A percentile compares a stretch with the other conserved stretches of the same genome.
These are phyloP conservation scores for Brachypterus glaber DNA, from an alignment of 2,888 invertebrate species.

Conservation along the genomic window DNA sequence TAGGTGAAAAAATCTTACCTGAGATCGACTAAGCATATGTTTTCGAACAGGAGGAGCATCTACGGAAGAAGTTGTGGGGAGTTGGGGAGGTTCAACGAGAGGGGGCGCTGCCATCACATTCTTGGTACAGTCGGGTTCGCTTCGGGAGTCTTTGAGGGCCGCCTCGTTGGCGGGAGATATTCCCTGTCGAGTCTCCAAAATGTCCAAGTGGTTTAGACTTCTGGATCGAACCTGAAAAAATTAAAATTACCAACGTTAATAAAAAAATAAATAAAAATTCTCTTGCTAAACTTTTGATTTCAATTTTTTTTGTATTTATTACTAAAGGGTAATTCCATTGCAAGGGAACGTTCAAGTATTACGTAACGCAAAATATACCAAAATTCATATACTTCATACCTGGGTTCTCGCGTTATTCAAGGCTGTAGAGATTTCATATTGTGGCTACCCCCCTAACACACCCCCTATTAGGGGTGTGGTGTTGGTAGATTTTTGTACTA, in stretches of 20 bases:
- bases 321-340: not conserved
- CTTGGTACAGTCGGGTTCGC: conserved; percentile 40
- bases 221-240: conserved; percentile 58
- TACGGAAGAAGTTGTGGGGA: conserved; percentile 17
- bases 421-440: too few species aligned
- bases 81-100: too few species aligned
- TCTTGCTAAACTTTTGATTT: not conserved
- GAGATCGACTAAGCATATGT: conserved; percentile 51
- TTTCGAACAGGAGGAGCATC: conserved; percentile 35
- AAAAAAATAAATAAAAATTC: conserved; percentile 9
- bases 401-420: too few species aligned
- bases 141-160: conserved; percentile 37
- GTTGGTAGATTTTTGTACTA: too few species aligned
- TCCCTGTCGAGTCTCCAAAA: conserved; percentile 46
- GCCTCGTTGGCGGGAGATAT: conserved; percentile 28
- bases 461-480: too few species aligned
- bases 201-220: conserved; percentile 63
- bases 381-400: too few species aligned
- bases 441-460: too few species aligned
- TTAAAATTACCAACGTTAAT: conserved; percentile 8
- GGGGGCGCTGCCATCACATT: conserved; percentile 35
- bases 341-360: too few species aligned
- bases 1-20: too few species aligned
- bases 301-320: not conserved
- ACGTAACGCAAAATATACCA: too few species aligned